Evolutionary conservation across 2,113 vertebrate genomes (phyloP), one percentile per base, ranked within the genome.

Genomic region (Bos javanicus): DNA sequence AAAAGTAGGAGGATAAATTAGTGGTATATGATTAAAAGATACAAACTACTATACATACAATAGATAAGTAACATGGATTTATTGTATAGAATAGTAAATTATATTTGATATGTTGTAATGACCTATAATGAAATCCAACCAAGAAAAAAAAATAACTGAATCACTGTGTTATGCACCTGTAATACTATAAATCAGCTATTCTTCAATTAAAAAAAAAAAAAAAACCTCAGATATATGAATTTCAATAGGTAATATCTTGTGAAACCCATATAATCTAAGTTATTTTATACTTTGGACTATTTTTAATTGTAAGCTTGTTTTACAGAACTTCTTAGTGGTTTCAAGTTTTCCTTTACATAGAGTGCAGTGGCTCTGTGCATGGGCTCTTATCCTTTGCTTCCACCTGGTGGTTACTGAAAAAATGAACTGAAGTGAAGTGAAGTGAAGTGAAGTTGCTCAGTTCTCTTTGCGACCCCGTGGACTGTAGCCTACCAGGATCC

Each of bases 311-410:
- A 36, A n/a, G 48, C 3, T 43, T 94, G 50, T 80, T 81, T 8
- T 39, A 33, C 12, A n/a, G 7, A 78, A 13, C 36, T 23, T 39
- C 36, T 23, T 33, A 4, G 80, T 6, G 7, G 64, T 17, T 57
- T 76, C 48, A 2, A 12, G 39, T 60, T 76, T 50, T 16, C 13
- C 26, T 62, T 64, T 30, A 2, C 0, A 13, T 13, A 54, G 26
- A 6, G 12, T 4, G 0, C 17, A 5, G 43, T 0, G 5, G 21
- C 10, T 57, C 21, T 43, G 2, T 56, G 60, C 33, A 23, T 10
- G 2, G 87, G 15, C 28, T 33, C 54, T 93, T 91, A 88, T 93
- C 90, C 87, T 96, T 78, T 95, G 62, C 95, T 96, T 74, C 95
- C 97, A 67, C 76, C 30, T 0, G 87, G 90, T 93, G 97, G 83